A percentile compares a stretch with the other conserved stretches of the same genome.
These are phyloP conservation scores for Gortyna flavago DNA, from an alignment of 2,888 invertebrate genomes.

Conservation along the genomic window DNA sequence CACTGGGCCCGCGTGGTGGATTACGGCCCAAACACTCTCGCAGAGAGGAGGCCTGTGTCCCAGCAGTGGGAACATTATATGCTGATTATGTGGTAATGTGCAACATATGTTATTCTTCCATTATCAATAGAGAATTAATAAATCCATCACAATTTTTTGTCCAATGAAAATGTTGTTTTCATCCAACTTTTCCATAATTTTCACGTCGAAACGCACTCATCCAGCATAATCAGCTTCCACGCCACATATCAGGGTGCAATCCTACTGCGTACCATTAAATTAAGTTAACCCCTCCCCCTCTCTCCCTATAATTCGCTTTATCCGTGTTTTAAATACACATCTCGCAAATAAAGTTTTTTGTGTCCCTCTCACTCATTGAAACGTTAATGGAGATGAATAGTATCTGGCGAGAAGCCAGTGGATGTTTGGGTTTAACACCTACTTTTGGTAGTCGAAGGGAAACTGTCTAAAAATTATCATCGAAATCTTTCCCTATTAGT, in stretches of 20 bases:
- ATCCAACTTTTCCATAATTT: not conserved
- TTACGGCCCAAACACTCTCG: too few species aligned
- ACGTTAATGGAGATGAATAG: constrained; percentile 87
- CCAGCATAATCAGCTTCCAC: constrained; percentile 23
- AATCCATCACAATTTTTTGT: not conserved
- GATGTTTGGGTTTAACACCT: constrained; percentile 62
- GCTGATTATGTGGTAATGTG: too few species aligned
- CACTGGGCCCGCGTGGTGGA: too few species aligned
- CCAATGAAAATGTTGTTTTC: not conserved
- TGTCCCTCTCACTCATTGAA: constrained; percentile 81
- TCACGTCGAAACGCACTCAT: not conserved
- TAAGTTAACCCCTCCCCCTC: constrained; percentile 50
- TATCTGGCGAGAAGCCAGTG: constrained; percentile 84
- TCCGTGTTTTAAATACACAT: constrained; percentile 83
- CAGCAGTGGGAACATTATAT: not conserved
- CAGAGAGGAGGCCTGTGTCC: too few species aligned
- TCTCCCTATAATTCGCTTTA: constrained; percentile 72
- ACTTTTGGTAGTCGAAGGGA: constrained; percentile 68
- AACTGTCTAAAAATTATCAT: not conserved
- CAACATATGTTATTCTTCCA: not conserved
- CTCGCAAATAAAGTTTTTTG: constrained; percentile 84
- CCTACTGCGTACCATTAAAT: constrained; percentile 64
- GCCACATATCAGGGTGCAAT: constrained; percentile 61
- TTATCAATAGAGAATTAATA: too few species aligned
- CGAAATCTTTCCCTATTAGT: not conserved